phyloP scores from a whole-genome alignment of 2,888 invertebrate species.

The Tiliacea aurago region DNA sequence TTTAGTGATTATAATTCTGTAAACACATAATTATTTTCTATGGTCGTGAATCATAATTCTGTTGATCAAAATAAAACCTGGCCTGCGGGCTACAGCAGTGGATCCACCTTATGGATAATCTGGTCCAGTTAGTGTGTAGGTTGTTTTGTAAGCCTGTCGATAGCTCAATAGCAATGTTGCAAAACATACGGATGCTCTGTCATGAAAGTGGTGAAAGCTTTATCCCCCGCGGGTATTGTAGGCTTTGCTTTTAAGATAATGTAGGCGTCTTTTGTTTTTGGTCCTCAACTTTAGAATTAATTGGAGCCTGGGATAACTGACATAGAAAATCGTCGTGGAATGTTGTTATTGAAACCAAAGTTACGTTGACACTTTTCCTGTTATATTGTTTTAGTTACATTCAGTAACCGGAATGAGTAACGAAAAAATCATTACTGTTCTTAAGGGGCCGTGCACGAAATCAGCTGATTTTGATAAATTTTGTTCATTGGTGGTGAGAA shows the following conservation, averaged over 20 bases:
- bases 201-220: slow-evolving; percentile 37
- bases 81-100: no score
- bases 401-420: background rate
- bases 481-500: no score
- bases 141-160: slow-evolving; percentile 16
- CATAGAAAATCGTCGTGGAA: background rate
- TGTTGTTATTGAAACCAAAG: background rate
- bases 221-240: background rate
- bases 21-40: no score
- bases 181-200: slow-evolving; percentile 14
- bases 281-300: background rate
- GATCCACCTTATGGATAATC: no score
- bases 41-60: no score
- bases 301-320: no score
- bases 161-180: slow-evolving; percentile 23
- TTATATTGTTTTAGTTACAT: background rate
- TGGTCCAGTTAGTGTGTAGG: no score
- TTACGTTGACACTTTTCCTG: background rate
- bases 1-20: no score
- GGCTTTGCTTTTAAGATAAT: slow-evolving; percentile 27
- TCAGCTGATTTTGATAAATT: no score
- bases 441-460: no score
- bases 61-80: no score
- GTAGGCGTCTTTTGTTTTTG: slow-evolving; percentile 38
- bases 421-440: background rate